phyloP scores from a whole-genome alignment of 1,140 invertebrate genomes.

The Tetramorium simillimum region DNA sequence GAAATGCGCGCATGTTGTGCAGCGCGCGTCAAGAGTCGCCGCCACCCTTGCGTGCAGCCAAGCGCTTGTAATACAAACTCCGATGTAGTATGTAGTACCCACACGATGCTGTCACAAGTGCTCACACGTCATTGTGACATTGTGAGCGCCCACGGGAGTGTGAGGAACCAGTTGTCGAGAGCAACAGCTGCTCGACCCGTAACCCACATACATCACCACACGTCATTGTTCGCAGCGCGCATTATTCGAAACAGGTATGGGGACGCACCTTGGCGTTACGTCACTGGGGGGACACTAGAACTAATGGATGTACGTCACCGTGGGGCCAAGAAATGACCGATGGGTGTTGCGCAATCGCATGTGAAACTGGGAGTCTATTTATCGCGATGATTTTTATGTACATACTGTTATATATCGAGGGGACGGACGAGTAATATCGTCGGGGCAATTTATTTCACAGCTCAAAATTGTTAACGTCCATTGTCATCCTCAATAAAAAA shows the following conservation, averaged over 20 bases:
- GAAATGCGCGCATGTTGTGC: conserved; percentile 73
- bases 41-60: conserved; percentile 80
- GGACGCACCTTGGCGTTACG: conserved; percentile 72
- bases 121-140: conserved; percentile 84
- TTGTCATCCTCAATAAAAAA: neutral
- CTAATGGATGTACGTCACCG: conserved; percentile 74
- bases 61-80: conserved; percentile 83
- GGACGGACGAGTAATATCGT: neutral
- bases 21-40: conserved; percentile 81
- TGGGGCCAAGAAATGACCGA: conserved; percentile 64
- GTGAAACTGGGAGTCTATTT: conserved; percentile 31
- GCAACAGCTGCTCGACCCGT: conserved; percentile 84
- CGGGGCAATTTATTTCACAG: neutral
- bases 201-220: conserved; percentile 85
- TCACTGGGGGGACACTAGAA: conserved; percentile 69
- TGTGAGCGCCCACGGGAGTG: conserved; percentile 80
- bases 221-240: conserved; percentile 82
- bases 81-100: conserved; percentile 78
- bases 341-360: conserved; percentile 59
- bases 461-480: neutral
- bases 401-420: neutral
- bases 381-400: neutral
- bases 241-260: conserved; percentile 82
- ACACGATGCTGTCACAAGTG: conserved; percentile 83
- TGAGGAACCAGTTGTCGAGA: conserved; percentile 80